These are phyloP conservation scores for Euura lappo DNA, from an alignment of 1,140 invertebrate genomes.

Conservation along the genomic window DNA sequence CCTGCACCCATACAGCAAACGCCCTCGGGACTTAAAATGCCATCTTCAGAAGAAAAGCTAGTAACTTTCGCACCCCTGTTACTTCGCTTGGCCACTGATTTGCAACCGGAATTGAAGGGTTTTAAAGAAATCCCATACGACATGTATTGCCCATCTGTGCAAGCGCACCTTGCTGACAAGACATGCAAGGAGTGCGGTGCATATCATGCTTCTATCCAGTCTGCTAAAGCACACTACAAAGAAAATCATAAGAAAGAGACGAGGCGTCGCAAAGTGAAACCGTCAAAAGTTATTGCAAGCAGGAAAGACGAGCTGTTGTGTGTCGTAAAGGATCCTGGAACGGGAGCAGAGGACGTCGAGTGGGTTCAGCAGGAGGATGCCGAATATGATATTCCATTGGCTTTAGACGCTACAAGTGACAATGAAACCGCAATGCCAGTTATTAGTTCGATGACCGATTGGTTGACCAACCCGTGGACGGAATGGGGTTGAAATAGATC, in stretches of 20 bases:
- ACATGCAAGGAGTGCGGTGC: slow-evolving; percentile 13
- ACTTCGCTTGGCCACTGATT: background rate
- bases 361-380: background rate
- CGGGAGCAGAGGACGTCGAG: slow-evolving; percentile 1
- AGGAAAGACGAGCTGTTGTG: background rate
- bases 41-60: slow-evolving; percentile 2
- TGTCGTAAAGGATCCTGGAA: background rate
- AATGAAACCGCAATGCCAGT: background rate
- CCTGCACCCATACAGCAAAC: slow-evolving; percentile 12
- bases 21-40: background rate
- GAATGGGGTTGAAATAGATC: background rate
- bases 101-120: background rate
- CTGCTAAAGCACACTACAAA: background rate
- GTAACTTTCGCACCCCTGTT: slow-evolving; percentile 15
- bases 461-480: background rate
- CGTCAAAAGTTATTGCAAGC: background rate
- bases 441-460: background rate
- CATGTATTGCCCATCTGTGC: background rate
- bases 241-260: slow-evolving; percentile 9
- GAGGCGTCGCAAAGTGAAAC: slow-evolving; percentile 9
- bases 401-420: background rate
- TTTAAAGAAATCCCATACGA: slow-evolving; percentile 13
- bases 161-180: slow-evolving; percentile 10
- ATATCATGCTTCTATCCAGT: slow-evolving; percentile 14
- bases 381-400: slow-evolving; percentile 4